Conservation (phyloP, 2,113 vertebrate genomes). For the Scomber scombrus region DNA sequence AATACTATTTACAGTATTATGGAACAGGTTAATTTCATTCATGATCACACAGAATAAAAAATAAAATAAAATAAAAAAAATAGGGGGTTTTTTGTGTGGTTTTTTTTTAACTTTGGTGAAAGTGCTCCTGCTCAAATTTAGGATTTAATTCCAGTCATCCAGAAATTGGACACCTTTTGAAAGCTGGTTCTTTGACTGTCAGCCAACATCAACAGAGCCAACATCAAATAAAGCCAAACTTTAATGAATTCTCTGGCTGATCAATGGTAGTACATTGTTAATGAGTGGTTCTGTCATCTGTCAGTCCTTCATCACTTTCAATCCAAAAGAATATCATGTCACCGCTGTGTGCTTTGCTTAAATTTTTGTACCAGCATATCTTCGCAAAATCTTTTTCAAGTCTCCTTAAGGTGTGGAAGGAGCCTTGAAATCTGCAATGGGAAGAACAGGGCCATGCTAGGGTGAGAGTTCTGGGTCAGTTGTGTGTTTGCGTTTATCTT, state of each 20-base stretch:
- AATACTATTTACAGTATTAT: too few relatives aligned
- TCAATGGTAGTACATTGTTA: background rate
- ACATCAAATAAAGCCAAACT: background rate
- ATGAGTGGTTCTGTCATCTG: background rate
- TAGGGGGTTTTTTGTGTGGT: too few relatives aligned
- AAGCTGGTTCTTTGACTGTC: too few relatives aligned
- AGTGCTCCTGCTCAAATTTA: too few relatives aligned
- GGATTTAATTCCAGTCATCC: too few relatives aligned
- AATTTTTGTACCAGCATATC: background rate
- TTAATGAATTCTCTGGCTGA: conserved; percentile 7
- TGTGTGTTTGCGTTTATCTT: conserved; percentile 27
- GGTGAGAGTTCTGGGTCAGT: background rate
- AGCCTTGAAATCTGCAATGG: too few relatives aligned
- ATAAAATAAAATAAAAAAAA: too few relatives aligned
- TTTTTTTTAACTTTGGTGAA: too few relatives aligned
- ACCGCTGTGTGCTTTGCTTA: background rate
- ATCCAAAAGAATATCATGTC: background rate
- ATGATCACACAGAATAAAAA: too few relatives aligned
- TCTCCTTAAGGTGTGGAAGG: background rate
- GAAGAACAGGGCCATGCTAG: background rate
- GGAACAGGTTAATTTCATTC: too few relatives aligned
- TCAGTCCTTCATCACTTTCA: conserved; percentile 4
- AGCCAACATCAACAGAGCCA: too few relatives aligned
- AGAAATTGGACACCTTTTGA: too few relatives aligned
- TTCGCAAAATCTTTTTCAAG: background rate